phyloP scores from a whole-genome alignment of 2,797 vertebrate species.

The Coilia nasus region DNA sequence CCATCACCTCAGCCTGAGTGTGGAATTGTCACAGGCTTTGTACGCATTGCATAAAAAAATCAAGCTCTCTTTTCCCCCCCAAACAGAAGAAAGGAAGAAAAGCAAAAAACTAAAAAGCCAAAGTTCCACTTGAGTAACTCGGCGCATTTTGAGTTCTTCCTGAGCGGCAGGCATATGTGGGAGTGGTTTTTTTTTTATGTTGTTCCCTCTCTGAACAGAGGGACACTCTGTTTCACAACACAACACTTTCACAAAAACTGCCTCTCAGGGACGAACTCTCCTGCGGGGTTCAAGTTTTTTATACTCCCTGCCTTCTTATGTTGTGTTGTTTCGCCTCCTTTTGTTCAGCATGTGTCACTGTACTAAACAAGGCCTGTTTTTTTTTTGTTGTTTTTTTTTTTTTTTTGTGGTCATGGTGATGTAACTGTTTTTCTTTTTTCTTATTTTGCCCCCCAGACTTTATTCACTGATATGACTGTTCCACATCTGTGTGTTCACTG shows the following conservation, averaged over 20 bases:
- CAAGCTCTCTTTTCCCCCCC: no score
- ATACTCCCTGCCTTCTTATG: neutral
- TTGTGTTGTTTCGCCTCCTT: neutral
- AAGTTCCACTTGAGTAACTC: slow-evolving; percentile 13
- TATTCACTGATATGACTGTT: neutral
- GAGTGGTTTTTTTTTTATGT: neutral
- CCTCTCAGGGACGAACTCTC: neutral
- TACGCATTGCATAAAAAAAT: no score
- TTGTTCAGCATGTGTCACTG: neutral
- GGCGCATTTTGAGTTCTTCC: neutral
- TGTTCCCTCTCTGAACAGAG: neutral
- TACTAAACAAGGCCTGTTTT: neutral
- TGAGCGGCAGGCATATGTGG: neutral
- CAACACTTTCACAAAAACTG: neutral
- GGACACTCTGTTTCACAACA: no score
- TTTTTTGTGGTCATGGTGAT: no score
- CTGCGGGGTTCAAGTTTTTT: neutral
- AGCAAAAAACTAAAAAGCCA: neutral
- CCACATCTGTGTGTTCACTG: neutral
- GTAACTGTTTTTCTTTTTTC: neutral
- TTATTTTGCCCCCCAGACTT: neutral
- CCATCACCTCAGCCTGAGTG: no score
- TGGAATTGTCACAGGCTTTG: no score
- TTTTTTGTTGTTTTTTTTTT: neutral
- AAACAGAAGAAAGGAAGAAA: neutral